These are phyloP conservation scores for Hepsetus odoe DNA, from an alignment of 2,113 vertebrate species.

Conservation along the genomic window DNA sequence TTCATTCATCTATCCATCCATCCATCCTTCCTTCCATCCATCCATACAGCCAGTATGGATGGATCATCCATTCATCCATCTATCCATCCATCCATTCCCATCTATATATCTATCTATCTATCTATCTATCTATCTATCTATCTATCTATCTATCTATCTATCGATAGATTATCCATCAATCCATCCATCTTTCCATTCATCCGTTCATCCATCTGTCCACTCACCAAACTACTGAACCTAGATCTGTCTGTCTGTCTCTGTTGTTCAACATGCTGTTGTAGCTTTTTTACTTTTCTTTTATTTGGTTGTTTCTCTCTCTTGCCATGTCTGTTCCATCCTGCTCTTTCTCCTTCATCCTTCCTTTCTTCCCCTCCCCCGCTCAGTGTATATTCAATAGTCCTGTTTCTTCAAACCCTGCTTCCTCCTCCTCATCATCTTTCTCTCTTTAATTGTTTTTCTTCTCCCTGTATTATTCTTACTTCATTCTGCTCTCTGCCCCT, in stretches of 20 bases:
- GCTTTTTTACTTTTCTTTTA: no score
- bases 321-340: neutral
- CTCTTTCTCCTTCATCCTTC: constrained; percentile 5
- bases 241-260: neutral
- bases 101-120: neutral
- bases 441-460: neutral
- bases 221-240: no score
- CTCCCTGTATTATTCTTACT: neutral
- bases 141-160: neutral
- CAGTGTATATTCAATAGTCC: neutral
- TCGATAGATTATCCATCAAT: neutral
- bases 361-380: neutral
- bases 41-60: no score
- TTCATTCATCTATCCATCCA: no score
- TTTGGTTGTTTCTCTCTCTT: neutral
- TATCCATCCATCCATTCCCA: no score
- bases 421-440: neutral
- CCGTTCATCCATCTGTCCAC: neutral
- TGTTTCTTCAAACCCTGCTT: neutral
- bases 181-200: neutral
- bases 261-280: no score
- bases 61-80: no score
- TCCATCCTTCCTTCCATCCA: no score
- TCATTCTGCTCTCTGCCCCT: neutral
- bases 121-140: constrained; percentile 4